Conservation (phyloP, 2,113 vertebrate genomes). For the cattle (Bos taurus) region DNA sequence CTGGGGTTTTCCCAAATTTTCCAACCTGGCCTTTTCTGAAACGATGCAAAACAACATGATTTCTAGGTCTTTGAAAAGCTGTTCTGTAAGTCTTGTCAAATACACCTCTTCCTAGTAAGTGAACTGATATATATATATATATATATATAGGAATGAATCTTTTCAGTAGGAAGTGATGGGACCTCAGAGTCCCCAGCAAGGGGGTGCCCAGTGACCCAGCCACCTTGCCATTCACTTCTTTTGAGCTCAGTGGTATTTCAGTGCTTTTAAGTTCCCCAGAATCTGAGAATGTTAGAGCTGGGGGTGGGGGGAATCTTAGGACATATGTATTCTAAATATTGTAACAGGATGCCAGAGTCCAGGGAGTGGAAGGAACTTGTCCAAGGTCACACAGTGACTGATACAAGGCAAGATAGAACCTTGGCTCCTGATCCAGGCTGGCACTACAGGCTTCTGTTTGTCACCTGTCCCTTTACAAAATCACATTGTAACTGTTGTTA, state of each 20-base stretch:
- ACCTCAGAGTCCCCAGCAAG: not conserved
- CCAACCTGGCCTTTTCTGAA: not conserved
- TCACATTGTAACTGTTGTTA: not conserved
- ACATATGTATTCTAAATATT: not conserved
- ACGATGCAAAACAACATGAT: fast-evolving
- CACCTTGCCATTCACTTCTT: not conserved
- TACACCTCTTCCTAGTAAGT: not conserved
- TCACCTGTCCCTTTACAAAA: not conserved
- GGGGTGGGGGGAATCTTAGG: not conserved
- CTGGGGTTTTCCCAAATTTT: not conserved
- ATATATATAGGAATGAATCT: not conserved
- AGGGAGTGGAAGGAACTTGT: not conserved
- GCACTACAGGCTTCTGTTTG: not conserved
- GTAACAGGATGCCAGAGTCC: not conserved
- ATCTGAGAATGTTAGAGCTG: not conserved
- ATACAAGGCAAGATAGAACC: not conserved
- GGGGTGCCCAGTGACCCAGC: not conserved
- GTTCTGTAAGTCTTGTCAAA: not conserved
- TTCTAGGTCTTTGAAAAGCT: not conserved
- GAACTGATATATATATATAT: no score
- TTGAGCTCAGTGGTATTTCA: not conserved
- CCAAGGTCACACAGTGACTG: not conserved
- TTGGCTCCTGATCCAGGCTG: not conserved
- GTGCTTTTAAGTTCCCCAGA: not conserved
- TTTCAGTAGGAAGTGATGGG: not conserved